These are phyloP conservation scores for Baronia brevicornis DNA, from an alignment of 2,888 invertebrate species.

Conservation along the genomic window DNA sequence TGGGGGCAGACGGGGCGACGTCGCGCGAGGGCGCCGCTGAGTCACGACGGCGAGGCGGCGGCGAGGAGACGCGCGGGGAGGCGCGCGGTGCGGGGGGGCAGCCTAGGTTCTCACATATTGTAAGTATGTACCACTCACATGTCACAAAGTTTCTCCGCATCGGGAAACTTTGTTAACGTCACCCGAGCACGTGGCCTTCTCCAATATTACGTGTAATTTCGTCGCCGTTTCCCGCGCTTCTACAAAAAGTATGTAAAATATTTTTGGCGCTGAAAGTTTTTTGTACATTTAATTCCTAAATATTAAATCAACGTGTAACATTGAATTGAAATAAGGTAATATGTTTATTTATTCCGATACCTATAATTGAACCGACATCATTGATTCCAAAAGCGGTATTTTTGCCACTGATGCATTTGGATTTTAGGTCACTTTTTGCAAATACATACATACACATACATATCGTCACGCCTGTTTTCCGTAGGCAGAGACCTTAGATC, in stretches of 20 bases:
- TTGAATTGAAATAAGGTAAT: constrained; percentile 1
- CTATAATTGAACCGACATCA: too few relatives aligned
- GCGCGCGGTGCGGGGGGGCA: constrained; percentile 28
- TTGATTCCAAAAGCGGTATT: too few relatives aligned
- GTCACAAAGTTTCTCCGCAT: constrained; percentile 75
- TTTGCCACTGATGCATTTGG: not conserved
- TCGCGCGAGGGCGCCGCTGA: constrained; percentile 73
- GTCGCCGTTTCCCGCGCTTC: constrained; percentile 40
- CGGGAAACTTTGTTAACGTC: constrained; percentile 74
- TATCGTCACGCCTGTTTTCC: too few relatives aligned
- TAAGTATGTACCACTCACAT: constrained; percentile 73
- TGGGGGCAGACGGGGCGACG: constrained; percentile 75
- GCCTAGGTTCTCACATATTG: constrained; percentile 68
- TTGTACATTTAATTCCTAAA: constrained; percentile 3
- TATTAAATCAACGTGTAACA: constrained; percentile 1
- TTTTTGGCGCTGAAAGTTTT: too few relatives aligned
- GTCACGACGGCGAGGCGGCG: constrained; percentile 47
- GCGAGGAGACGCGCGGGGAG: constrained; percentile 19
- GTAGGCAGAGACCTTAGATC: too few relatives aligned
- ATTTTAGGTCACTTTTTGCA: not conserved
- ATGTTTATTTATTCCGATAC: constrained; percentile 12
- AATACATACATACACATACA: too few relatives aligned
- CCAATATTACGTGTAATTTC: constrained; percentile 61
- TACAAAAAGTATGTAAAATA: too few relatives aligned
- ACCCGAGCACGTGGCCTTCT: constrained; percentile 72